Evolutionary conservation across 1,140 invertebrate genomes (phyloP), one percentile per base, ranked within the genome.

Genomic region (Calephelis nemesis): DNA sequence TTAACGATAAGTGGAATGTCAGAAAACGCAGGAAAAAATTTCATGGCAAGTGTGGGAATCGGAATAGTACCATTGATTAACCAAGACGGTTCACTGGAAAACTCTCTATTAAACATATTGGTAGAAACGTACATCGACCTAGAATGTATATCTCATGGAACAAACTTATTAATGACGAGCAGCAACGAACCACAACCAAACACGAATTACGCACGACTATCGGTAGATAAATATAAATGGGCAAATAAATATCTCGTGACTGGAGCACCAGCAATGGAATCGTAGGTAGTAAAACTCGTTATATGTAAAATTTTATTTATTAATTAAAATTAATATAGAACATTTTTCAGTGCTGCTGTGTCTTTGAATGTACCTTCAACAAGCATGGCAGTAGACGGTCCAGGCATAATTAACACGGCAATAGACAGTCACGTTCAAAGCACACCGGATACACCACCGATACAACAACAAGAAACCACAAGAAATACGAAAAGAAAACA

Each of bases 211-310:
- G 15, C 50, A 19, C n/a, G 50, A 52, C 13, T 52, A 4, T 52
- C 50, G n/a, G 13, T 52, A 52, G 50, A 52, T 19, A 52, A 52
- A 52, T 52, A 52, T n/a, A 52, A 52, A 52, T 52, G n/a, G 50
- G 50, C 50, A 52, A 52, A 52, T 19, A 52, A 52, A 19, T 52
- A 52, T 52, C 13, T 19, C 13, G 50, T 52, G 50, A 52, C 50
- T 7, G 50, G 50, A 19, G 50, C 50, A 19, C 50, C 50, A 52
- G 50, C 15, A 19, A 52, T 52, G 50, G 50, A 52, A 19, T 19
- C 13, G 50, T 52, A 52, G n/a, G 50, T 52, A 52, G 9, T 52
- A 15, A 52, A 15, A 52, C 49, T n/a, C 49, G 49, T 52, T 52
- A 52, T 52, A 52, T 52, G 11, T 52, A 52, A 52, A 52, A 52